phyloP scores from a whole-genome alignment of 2,113 vertebrate genomes.

The Argyrosomus japonicus region DNA sequence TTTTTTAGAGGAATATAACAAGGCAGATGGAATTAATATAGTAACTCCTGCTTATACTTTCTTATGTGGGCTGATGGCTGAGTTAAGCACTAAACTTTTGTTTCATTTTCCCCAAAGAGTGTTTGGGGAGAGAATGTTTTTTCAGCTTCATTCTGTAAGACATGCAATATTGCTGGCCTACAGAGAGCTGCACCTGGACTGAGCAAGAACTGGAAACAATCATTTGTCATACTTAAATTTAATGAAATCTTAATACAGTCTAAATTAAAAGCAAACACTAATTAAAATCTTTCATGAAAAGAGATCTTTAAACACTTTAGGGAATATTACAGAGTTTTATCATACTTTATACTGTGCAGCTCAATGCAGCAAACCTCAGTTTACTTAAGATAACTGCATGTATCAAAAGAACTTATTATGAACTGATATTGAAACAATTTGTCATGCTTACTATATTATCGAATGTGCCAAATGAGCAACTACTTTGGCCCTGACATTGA shows the following conservation, averaged over 20 bases:
- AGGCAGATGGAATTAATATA: not conserved
- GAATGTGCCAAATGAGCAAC: not conserved
- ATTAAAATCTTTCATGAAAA: not conserved
- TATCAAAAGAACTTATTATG: not conserved
- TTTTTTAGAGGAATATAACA: not conserved
- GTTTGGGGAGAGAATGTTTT: no score
- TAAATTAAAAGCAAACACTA: conserved; percentile 4
- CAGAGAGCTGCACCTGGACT: not conserved
- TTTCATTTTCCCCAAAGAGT: not conserved
- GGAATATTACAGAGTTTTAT: not conserved
- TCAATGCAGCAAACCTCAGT: not conserved
- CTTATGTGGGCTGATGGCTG: not conserved
- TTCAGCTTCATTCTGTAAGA: not conserved
- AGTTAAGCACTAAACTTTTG: not conserved
- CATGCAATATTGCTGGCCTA: not conserved
- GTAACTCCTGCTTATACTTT: not conserved
- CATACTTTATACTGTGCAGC: not conserved
- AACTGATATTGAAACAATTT: not conserved
- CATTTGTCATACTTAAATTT: not conserved
- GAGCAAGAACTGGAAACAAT: not conserved
- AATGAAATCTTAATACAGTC: not conserved
- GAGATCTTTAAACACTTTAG: conserved; percentile 2
- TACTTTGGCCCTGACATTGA: not conserved
- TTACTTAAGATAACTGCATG: not conserved
- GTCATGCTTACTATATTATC: not conserved